Evolutionary conservation across 2,113 vertebrate species (phyloP).

Genomic region (Cromileptes altivelis): DNA sequence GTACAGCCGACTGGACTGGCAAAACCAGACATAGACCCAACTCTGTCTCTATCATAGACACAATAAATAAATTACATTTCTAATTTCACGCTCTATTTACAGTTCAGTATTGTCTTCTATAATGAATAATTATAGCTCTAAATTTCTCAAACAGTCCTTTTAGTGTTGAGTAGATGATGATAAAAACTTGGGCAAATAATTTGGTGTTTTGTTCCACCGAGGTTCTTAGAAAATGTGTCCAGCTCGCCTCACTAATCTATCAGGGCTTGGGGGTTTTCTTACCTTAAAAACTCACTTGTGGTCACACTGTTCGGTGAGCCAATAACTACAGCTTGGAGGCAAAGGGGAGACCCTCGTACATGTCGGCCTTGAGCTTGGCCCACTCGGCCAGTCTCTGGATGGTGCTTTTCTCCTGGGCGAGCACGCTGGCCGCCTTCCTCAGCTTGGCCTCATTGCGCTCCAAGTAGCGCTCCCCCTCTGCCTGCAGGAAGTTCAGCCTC

Average conservation of each 20-base stretch:
- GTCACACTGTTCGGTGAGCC: background rate
- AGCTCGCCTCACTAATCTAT: background rate
- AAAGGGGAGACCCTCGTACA: constrained; percentile 92
- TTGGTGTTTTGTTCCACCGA: background rate
- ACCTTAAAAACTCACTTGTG: background rate
- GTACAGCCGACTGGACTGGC: no score
- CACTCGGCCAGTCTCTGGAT: constrained; percentile 93
- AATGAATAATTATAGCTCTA: background rate
- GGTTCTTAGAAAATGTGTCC: background rate
- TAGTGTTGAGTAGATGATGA: constrained; percentile 10
- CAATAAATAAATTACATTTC: constrained; percentile 2
- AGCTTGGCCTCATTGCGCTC: constrained; percentile 94
- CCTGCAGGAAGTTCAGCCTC: constrained; percentile 91
- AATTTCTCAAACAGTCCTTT: background rate
- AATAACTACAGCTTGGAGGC: constrained; percentile 88
- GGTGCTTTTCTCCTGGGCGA: constrained; percentile 90
- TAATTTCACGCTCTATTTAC: background rate
- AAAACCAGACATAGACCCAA: no score
- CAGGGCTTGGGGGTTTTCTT: background rate
- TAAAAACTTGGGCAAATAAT: background rate
- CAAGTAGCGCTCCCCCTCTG: constrained; percentile 91
- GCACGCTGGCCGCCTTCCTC: constrained; percentile 89
- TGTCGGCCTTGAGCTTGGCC: constrained; percentile 91
- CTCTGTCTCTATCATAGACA: background rate
- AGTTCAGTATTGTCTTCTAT: background rate